Conservation (phyloP, 1,140 invertebrate genomes). For the Steinernema feltiae region DNA sequence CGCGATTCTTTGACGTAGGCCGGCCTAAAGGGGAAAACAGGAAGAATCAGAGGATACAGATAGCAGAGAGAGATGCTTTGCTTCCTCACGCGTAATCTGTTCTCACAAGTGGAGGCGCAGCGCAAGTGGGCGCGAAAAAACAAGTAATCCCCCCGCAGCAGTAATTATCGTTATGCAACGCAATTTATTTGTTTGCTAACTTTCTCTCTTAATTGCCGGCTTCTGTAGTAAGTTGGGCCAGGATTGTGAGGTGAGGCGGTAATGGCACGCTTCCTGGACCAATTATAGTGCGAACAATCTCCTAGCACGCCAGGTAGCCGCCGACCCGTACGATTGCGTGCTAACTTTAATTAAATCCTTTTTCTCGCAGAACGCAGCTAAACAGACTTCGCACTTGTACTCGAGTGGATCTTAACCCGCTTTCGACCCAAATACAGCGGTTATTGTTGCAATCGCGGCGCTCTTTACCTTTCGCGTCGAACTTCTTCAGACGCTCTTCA, state of each 20-base stretch:
- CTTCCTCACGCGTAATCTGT: not conserved
- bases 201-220: not conserved
- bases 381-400: not conserved
- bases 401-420: slow-evolving; percentile 3
- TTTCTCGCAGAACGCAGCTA: not conserved
- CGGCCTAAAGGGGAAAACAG: not conserved
- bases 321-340: not conserved
- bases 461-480: slow-evolving; percentile 1
- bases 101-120: not conserved
- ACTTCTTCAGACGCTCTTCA: not conserved
- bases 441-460: slow-evolving; percentile 8
- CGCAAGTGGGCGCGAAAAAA: not conserved
- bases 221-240: not conserved
- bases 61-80: not conserved
- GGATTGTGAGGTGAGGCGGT: not conserved
- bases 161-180: slow-evolving; percentile 11
- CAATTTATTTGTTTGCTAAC: slow-evolving; percentile 12
- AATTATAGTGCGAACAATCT: slow-evolving; percentile 9
- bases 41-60: not conserved
- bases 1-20: too few relatives aligned
- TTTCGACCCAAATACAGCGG: not conserved
- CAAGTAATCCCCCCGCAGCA: slow-evolving; percentile 7
- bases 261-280: slow-evolving; percentile 11
- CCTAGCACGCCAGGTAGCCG: not conserved
- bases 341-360: slow-evolving; percentile 5